These are phyloP conservation scores for Anguilla japonica DNA, from an alignment of 2,113 vertebrate species.

Conservation along the genomic window DNA sequence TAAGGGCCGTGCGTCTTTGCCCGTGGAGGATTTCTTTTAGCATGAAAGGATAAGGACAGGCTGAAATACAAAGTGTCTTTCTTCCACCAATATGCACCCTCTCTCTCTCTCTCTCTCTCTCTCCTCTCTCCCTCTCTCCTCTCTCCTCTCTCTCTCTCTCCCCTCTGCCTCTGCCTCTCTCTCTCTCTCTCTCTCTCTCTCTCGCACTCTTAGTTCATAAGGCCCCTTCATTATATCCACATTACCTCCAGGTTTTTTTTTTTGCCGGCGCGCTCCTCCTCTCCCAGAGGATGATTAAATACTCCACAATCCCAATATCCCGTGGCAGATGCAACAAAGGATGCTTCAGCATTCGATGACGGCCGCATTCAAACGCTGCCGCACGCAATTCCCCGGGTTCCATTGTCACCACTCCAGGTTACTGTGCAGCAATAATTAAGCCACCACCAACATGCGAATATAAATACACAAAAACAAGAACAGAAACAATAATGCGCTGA, in stretches of 20 bases:
- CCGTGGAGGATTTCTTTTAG: not conserved
- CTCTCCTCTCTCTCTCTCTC: not conserved
- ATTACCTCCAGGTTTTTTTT: conserved; percentile 25
- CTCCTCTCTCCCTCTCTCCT: not conserved
- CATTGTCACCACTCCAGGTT: not conserved
- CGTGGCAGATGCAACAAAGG: conserved; percentile 23
- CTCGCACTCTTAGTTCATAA: conserved; percentile 19
- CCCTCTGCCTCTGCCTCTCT: not conserved
- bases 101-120: not conserved
- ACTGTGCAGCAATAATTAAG: not conserved
- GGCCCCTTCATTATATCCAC: conserved; percentile 30
- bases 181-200: not conserved
- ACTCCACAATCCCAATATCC: conserved; percentile 34
- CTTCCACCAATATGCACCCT: not conserved
- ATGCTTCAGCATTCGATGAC: not conserved
- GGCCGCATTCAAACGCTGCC: not conserved
- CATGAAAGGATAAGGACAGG: not conserved
- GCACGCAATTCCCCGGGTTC: not conserved
- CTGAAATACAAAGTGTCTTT: not conserved
- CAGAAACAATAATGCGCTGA: conserved; percentile 13
- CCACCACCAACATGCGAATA: not conserved
- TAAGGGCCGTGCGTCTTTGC: not conserved
- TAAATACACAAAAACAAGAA: not conserved
- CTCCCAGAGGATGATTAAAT: conserved; percentile 29
- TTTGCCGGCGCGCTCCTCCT: not conserved